phyloP scores from a whole-genome alignment of 2,888 invertebrate genomes.

The Emmelina monodactyla region DNA sequence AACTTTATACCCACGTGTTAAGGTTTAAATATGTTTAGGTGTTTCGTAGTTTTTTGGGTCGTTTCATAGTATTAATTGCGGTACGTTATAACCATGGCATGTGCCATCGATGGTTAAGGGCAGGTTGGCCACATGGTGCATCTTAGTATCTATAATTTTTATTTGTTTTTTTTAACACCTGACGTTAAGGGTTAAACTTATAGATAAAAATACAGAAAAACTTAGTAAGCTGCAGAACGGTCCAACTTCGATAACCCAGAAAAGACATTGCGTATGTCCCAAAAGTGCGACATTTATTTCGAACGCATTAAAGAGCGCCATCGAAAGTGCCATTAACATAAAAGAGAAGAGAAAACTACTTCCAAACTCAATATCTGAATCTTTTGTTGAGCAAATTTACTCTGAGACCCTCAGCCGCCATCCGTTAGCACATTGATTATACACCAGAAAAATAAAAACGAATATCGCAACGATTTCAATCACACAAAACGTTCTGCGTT shows the following conservation, averaged over 20 bases:
- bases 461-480: constrained; percentile 62
- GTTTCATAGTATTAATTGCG: constrained; percentile 28
- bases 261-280: constrained; percentile 4
- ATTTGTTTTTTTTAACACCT: too few relatives aligned
- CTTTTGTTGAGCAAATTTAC: constrained; percentile 64
- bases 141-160: constrained; percentile 48
- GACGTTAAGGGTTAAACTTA: too few relatives aligned
- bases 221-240: too few relatives aligned
- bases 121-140: constrained; percentile 64
- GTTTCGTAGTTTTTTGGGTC: background rate
- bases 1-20: background rate
- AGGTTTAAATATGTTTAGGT: background rate
- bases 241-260: too few relatives aligned
- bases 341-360: constrained; percentile 59
- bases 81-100: constrained; percentile 52
- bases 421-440: constrained; percentile 66
- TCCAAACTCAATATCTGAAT: constrained; percentile 62
- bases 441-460: constrained; percentile 62
- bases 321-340: constrained; percentile 60
- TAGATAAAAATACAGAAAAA: too few relatives aligned
- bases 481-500: constrained; percentile 66
- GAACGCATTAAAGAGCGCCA: constrained; percentile 44
- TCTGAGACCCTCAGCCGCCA: constrained; percentile 48
- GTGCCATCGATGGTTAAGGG: constrained; percentile 59
- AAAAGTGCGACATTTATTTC: constrained; percentile 50